Percentiles rank a stretch among this genome's conserved stretches.
phyloP scores from a whole-genome alignment of 2,888 invertebrate genomes.

The Drosophila anomalata region DNA sequence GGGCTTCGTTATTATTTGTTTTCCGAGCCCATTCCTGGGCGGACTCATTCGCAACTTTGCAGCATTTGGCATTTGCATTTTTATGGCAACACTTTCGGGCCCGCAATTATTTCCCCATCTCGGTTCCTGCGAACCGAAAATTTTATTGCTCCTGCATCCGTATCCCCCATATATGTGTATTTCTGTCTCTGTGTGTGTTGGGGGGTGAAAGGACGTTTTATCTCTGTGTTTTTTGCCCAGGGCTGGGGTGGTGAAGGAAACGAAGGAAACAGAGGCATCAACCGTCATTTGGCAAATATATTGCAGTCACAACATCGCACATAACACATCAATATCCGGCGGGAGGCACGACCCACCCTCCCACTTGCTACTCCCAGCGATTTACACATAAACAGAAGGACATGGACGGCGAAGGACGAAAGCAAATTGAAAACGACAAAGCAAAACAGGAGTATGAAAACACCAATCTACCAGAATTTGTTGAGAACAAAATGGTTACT shows the following conservation, averaged over 20 bases:
- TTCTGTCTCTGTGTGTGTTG: not conserved
- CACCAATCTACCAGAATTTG: conserved; percentile 12
- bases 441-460: conserved; percentile 51
- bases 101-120: conserved; percentile 68
- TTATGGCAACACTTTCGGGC: conserved; percentile 60
- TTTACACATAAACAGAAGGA: conserved; percentile 43
- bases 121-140: conserved; percentile 33
- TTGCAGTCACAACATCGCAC: conserved; percentile 50
- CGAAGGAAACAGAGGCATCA: conserved; percentile 29
- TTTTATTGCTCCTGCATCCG: conserved; percentile 37
- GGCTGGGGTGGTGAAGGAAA: conserved; percentile 1
- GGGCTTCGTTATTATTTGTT: conserved; percentile 33
- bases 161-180: not conserved
- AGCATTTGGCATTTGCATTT: conserved; percentile 61
- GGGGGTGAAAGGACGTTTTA: conserved; percentile 25
- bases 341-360: conserved; percentile 22
- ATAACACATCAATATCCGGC: conserved; percentile 55
- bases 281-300: conserved; percentile 55
- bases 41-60: conserved; percentile 42
- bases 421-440: conserved; percentile 72
- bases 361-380: conserved; percentile 14
- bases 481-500: not conserved
- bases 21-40: conserved; percentile 15
- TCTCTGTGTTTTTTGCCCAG: conserved; percentile 14
- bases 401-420: conserved; percentile 21